Evolutionary conservation across 2,113 vertebrate genomes (phyloP), one percentile per base, ranked within the genome.

Genomic region (Empidonax alnorum): DNA sequence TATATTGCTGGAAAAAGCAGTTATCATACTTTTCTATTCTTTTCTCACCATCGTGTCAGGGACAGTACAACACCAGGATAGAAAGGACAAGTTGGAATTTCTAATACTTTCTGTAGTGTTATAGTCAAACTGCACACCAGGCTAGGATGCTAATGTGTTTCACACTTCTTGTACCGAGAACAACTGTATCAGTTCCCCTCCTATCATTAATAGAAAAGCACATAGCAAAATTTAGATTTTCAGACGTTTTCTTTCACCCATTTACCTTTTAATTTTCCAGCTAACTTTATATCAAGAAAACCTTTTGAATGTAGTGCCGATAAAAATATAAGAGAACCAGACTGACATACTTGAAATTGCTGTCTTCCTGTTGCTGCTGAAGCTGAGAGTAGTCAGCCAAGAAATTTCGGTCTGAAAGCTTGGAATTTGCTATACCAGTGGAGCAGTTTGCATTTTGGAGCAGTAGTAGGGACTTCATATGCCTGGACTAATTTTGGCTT

Each of bases 1-100:
- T n/a, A 20, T 22, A 28, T 18, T 75, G 14, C 5, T 27, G 80
- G 37, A 91, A 79, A 72, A 74, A 68, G 2, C 12, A 56, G 4
- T 27, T 12, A 6, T 7, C 6, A 2, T 53, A 30, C 11, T 82
- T 86, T 83, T 53, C 30, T 21, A 9, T 37, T 84, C 15, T 5
- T 79, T 84, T 74, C 31, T 82, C 21, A 22, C 5, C 30, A 37
- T 1, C 0, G 0, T 42, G 12, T 55, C 33, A 72, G 35, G 23
- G 33, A 46, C 0, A 1, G 9, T 74, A 46, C 6, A 63, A 16
- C 4, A 14, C 8, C 39, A 53, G 4, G 39, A 59, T 2, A 55
- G 39, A 78, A 67, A 42, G 7, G 15, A 65, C 7, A 56, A 39
- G 14, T 2, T 73, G 9, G 14, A 82, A 72, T 93, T 88, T 86